Conservation (phyloP, 2,113 vertebrate genomes). For the Pseudois nayaur region DNA sequence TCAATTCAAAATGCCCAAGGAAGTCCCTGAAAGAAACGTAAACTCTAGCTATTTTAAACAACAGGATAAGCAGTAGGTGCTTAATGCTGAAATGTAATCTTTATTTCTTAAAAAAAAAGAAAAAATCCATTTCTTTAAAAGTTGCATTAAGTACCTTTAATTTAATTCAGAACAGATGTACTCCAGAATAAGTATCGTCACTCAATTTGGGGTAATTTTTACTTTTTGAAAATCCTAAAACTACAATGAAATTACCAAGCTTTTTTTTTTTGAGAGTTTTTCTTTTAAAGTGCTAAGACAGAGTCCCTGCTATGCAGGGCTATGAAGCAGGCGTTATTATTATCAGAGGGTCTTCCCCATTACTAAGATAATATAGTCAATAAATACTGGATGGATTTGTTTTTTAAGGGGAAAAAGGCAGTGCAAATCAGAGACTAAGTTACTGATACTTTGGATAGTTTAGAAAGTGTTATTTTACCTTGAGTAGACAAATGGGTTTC, state of each 20-base stretch:
- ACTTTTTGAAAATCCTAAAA: not conserved
- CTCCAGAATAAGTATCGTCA: not conserved
- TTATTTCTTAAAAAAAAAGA: not conserved
- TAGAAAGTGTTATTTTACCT: slow-evolving; percentile 73
- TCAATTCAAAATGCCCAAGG: slow-evolving; percentile 5
- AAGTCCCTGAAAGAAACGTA: not conserved
- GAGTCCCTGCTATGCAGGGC: not conserved
- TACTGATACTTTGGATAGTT: not conserved
- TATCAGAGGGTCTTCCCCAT: not conserved
- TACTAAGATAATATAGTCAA: not conserved
- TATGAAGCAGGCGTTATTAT: not conserved
- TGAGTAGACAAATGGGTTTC: slow-evolving; percentile 46
- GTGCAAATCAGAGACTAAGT: not conserved
- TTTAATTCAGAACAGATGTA: slow-evolving; percentile 6
- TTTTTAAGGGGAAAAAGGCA: not conserved
- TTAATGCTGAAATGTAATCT: not conserved
- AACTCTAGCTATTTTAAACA: not conserved
- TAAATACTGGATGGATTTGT: not conserved
- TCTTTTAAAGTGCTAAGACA: not conserved
- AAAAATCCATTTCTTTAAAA: not conserved
- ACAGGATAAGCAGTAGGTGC: not conserved
- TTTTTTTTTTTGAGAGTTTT: not conserved
- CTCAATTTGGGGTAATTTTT: not conserved
- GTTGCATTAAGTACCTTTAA: not conserved
- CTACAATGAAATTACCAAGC: not conserved